Evolutionary conservation across 2,888 invertebrate genomes (phyloP), one percentile per base, ranked within the genome.

Genomic region (Perizoma flavofasciatum): DNA sequence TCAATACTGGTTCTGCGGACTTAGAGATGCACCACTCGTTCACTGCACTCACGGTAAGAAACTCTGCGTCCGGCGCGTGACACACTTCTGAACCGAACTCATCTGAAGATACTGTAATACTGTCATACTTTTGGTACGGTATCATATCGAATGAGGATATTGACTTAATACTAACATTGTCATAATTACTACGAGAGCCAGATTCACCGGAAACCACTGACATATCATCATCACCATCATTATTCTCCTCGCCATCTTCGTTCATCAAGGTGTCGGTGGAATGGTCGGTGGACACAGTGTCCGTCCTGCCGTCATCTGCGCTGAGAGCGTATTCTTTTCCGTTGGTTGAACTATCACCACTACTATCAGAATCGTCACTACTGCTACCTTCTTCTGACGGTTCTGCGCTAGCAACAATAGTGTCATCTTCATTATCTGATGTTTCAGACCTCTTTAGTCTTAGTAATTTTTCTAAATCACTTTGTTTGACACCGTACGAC

Each of bases 41-140:
- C 79, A 92, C 90, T 79, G 92, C 90, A 88, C 91, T 90, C 77
- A 92, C 89, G 70, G 90, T 90, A 61, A 90, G 82, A 72, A 89
- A 89, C 75, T 92, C 91, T 40, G 86, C 84, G 72, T 90, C 86
- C 50, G 90, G 90, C 43, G 88, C 90, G 66, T 91, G 90, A 73
- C 90, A 92, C 73, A 90, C 85, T 77, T 92, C 92, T 5, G 92
- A 91, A 61, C 92, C 92, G 58, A 88, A 92, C 77, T 92, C 92
- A 70, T 92, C 92, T 8, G 92, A 92, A 43, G 91, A 92, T 69
- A 92, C 89, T 59, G 92, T 92, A 71, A 92, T 90, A 75, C 90
- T 90, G 73, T 92, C 92, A 73, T 92, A 90, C 74, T 88, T 89
- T 74, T 90, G 90, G 74, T 90, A 90, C 40, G 91, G 92, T 66